Evolutionary conservation across 2,113 vertebrate genomes (phyloP), one percentile per base, ranked within the genome.

Genomic region (Callipepla squamata): DNA sequence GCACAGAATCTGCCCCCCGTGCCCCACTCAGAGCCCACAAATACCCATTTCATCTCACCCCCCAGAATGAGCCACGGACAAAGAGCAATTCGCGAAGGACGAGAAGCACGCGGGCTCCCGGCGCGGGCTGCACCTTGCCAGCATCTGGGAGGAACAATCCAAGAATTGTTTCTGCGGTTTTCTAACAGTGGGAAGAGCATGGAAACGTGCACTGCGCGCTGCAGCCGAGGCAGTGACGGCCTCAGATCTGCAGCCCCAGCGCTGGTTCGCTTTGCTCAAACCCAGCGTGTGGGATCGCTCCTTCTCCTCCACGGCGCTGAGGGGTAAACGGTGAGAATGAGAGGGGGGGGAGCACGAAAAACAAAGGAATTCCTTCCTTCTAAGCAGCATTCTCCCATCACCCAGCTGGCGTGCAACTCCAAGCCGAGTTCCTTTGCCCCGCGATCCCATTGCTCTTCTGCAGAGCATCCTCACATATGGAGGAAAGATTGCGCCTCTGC

Each of bases 361-460:
- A 30, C 2, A 10, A 11, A 11, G 62, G 8, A 18, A 32, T 61
- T 42, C 28, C 25, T 74, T 23, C 28, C 22, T 59, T 59, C 22
- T 18, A 20, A 34, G 14, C 9, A 7, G 32, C 22, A 5, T 19
- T 8, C 38, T 40, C 67, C 26, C 7, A 1, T 10, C 7, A 10
- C 28, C 22, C 74, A 10, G 68, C 67, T 2, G 21, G 7, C 21
- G 0, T 0, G 16, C 0, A 2, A 4, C 61, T 53, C 36, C 80
- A 47, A 53, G 5, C 58, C 32, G 1, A 6, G 28, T 9, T 1
- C 8, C 30, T 61, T 22, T n/a, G 5, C 67, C 80, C 74, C 28
- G 0, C 19, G 30, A 4, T 1, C 6, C 4, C 12, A 0, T 5
- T 6, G 50, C 45, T 32, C 25, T n/a, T 8, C 21, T 3, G 15